Conservation (phyloP, 2,888 invertebrate species). For the Dryococelus australis region DNA sequence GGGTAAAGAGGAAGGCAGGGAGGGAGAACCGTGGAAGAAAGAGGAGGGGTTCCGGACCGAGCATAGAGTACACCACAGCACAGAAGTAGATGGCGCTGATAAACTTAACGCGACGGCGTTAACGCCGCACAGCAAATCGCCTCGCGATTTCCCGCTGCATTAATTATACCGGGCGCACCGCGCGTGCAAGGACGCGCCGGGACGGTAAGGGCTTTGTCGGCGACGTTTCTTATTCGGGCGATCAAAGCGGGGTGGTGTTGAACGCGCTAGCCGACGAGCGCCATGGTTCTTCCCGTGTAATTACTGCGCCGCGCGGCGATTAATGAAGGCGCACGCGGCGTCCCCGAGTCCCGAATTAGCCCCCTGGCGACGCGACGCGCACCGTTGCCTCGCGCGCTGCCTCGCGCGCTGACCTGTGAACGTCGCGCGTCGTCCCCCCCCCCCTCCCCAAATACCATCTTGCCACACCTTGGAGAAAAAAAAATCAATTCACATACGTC, state of each 20-base stretch:
- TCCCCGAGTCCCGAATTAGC: neutral
- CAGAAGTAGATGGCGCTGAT: no score
- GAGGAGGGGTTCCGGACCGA: no score
- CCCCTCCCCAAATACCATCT: no score
- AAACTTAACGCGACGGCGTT: no score
- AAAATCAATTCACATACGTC: neutral
- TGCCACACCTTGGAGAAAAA: neutral
- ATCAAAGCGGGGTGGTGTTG: neutral
- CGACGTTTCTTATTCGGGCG: neutral
- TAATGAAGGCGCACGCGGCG: neutral
- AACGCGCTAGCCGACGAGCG: neutral
- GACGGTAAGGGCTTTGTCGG: no score
- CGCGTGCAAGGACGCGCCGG: no score
- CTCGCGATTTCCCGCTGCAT: neutral
- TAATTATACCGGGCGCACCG: neutral
- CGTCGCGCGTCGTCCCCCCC: neutral
- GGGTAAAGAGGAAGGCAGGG: no score
- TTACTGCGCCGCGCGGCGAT: neutral
- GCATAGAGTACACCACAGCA: no score
- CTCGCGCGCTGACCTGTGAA: conserved; percentile 10
- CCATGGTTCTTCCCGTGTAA: neutral
- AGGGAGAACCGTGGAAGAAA: no score
- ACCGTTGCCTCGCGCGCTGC: neutral
- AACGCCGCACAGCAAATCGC: neutral
- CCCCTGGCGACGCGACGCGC: neutral